Percentiles rank a stretch among this genome's conserved stretches.
Conservation (phyloP, 1,140 invertebrate species). For the Philopotamus ludificatus region DNA sequence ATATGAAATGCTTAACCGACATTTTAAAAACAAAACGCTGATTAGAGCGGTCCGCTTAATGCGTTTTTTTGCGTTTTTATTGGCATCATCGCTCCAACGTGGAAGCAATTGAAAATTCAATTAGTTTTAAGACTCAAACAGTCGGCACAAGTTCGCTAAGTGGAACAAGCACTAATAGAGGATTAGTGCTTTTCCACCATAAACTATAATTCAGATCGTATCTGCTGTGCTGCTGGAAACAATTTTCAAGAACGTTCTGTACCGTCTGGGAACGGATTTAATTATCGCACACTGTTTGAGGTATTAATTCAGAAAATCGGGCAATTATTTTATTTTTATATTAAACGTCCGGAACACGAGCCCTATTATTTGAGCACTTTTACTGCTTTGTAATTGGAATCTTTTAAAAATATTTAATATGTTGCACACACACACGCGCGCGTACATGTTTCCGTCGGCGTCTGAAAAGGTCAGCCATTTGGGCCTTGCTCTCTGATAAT, state of each 20-base stretch:
- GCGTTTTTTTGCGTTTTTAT: too few species aligned
- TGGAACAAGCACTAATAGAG: conserved; percentile 20
- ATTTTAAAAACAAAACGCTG: too few species aligned
- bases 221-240: conserved; percentile 4
- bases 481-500: conserved; percentile 5
- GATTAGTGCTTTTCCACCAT: conserved; percentile 22
- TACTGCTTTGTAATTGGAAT: not conserved
- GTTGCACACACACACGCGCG: not conserved
- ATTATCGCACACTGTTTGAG: not conserved
- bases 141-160: conserved; percentile 23
- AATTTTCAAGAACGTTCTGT: not conserved
- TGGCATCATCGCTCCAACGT: too few species aligned
- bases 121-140: conserved; percentile 28
- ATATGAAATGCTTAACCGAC: too few species aligned
- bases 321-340: too few species aligned
- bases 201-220: conserved; percentile 1
- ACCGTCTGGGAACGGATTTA: not conserved
- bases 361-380: not conserved
- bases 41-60: too few species aligned
- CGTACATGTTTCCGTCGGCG: conserved; percentile 30
- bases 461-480: not conserved
- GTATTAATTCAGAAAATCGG: not conserved
- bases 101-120: conserved; percentile 15
- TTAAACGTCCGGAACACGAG: not conserved
- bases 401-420: not conserved